Percentiles rank a stretch among this genome's conserved stretches.
Conservation (phyloP, 2,797 vertebrate species). For the Podarcis siculus region DNA sequence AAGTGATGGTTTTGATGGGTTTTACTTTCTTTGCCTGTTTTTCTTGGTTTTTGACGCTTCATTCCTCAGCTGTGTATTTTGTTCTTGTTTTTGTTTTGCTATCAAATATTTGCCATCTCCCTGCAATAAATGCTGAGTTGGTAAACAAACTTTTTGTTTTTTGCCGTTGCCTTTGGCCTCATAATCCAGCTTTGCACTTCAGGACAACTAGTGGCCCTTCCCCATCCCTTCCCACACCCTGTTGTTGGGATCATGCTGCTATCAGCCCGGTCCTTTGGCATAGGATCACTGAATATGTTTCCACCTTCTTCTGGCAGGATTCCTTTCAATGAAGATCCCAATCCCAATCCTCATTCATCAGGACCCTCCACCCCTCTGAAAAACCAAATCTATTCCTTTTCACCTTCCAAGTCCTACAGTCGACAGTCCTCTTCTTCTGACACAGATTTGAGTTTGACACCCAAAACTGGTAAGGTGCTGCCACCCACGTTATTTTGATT, state of each 20-base stretch:
- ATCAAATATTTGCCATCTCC: conserved; percentile 71
- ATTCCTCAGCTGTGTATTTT: conserved; percentile 73
- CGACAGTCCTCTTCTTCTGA: conserved; percentile 94
- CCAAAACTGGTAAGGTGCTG: conserved; percentile 92
- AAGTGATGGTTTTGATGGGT: conserved; percentile 62
- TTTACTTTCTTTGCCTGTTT: conserved; percentile 64
- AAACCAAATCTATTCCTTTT: conserved; percentile 97
- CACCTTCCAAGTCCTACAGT: conserved; percentile 93
- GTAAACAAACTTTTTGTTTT: conserved; percentile 44
- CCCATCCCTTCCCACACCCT: conserved; percentile 68
- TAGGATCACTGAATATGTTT: conserved; percentile 87
- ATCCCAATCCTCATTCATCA: conserved; percentile 91
- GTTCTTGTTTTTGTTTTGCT: conserved; percentile 73
- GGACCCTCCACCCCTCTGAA: conserved; percentile 99
- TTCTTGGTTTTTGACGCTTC: conserved; percentile 67
- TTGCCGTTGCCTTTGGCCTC: conserved; percentile 74
- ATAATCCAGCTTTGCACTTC: conserved; percentile 73
- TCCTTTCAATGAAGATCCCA: conserved; percentile 98
- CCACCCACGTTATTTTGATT: conserved; percentile 75
- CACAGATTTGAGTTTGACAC: conserved; percentile 95
- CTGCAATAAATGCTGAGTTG: conserved; percentile 70
- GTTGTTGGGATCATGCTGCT: conserved; percentile 81
- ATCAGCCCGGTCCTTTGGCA: conserved; percentile 75
- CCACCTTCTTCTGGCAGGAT: conserved; percentile 98
- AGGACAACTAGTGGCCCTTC: conserved; percentile 76